Conservation (phyloP, 1,140 invertebrate genomes). For the Drosophila pectinifera region DNA sequence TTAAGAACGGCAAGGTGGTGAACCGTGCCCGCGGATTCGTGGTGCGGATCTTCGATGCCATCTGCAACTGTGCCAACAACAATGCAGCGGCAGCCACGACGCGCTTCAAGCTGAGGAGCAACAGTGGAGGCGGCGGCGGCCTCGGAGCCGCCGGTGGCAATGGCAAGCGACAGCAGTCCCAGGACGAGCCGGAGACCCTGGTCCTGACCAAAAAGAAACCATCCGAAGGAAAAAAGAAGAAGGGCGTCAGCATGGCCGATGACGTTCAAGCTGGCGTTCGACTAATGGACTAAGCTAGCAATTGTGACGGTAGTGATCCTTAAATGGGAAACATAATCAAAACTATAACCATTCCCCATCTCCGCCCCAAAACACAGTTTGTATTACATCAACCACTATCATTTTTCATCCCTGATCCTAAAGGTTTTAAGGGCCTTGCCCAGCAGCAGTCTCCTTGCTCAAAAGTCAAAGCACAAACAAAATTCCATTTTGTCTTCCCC, state of each 20-base stretch:
- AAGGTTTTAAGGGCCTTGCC: not conserved
- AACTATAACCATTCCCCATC: conserved; percentile 18
- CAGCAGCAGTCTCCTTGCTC: conserved; percentile 46
- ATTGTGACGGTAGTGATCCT: conserved; percentile 11
- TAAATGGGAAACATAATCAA: conserved; percentile 49
- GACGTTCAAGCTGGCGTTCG: conserved; percentile 70
- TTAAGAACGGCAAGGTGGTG: conserved; percentile 86
- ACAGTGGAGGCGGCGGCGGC: conserved; percentile 45
- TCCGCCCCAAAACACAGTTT: not conserved
- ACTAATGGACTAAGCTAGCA: conserved; percentile 60
- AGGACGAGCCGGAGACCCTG: conserved; percentile 64
- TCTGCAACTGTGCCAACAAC: conserved; percentile 87
- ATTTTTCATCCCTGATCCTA: not conserved
- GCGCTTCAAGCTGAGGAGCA: conserved; percentile 76
- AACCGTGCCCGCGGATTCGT: conserved; percentile 87
- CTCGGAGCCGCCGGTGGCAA: conserved; percentile 21
- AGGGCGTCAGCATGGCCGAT: conserved; percentile 71
- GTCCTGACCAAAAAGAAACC: conserved; percentile 69
- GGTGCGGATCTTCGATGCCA: conserved; percentile 87
- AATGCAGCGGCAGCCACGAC: conserved; percentile 85
- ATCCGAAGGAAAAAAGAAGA: conserved; percentile 68
- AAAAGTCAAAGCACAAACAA: conserved; percentile 31
- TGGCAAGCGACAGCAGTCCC: conserved; percentile 63
- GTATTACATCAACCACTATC: not conserved
- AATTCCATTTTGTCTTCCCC: conserved; percentile 53